These are phyloP conservation scores for Casuarius casuarius DNA, from an alignment of 2,113 vertebrate genomes.

Conservation along the genomic window DNA sequence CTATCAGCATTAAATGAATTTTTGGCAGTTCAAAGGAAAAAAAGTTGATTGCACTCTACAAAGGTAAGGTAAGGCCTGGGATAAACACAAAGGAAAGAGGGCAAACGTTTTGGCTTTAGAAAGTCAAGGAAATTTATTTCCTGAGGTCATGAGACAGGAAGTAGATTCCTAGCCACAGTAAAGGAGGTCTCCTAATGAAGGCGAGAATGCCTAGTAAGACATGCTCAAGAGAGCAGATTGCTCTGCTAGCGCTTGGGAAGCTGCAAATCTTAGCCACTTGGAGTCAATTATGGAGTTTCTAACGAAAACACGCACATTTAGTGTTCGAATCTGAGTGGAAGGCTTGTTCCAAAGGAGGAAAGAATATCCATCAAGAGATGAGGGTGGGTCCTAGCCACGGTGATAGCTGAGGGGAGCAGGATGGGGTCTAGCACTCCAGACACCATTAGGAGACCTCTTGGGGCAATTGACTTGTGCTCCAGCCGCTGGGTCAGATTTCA, in stretches of 20 bases:
- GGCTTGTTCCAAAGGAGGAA: conserved; percentile 55
- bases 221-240: conserved; percentile 70
- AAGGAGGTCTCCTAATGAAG: conserved; percentile 74
- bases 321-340: conserved; percentile 69
- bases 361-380: conserved; percentile 61
- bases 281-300: conserved; percentile 65
- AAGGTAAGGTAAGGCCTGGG: conserved; percentile 61
- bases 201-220: conserved; percentile 71
- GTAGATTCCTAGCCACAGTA: conserved; percentile 81
- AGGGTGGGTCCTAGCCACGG: conserved; percentile 57
- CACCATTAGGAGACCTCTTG: conserved; percentile 79
- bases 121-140: conserved; percentile 89
- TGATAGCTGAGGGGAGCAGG: conserved; percentile 68
- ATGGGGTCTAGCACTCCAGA: conserved; percentile 67
- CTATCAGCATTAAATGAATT: conserved; percentile 32
- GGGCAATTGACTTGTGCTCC: conserved; percentile 73
- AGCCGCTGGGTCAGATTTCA: conserved; percentile 77
- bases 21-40: conserved; percentile 64
- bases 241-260: conserved; percentile 62
- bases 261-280: conserved; percentile 69
- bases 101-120: conserved; percentile 83
- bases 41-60: conserved; percentile 59
- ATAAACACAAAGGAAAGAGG: conserved; percentile 77
- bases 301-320: conserved; percentile 70
- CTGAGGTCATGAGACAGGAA: conserved; percentile 88